Percentiles rank a stretch among this genome's conserved stretches.
Evolutionary conservation across 2,888 invertebrate genomes (phyloP).

Genomic region (Argynnis bischoffii): DNA sequence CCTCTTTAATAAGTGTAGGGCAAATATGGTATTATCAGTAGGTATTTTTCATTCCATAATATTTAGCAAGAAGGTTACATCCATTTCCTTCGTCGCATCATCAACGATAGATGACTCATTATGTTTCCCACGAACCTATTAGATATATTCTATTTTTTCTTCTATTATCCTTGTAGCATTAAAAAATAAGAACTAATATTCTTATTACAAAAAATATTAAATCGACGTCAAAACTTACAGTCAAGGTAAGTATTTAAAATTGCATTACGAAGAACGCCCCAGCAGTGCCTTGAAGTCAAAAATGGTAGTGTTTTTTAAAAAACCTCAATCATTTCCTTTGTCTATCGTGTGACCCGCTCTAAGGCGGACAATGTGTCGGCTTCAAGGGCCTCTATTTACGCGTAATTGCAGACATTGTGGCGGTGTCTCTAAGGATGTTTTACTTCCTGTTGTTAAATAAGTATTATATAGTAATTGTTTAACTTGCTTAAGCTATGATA

Average conservation of each 20-base stretch:
- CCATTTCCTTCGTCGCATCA: conserved; percentile 44
- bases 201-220: background rate
- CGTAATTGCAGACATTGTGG: conserved; percentile 19
- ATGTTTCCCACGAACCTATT: conserved; percentile 53
- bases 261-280: conserved; percentile 39
- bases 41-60: conserved; percentile 23
- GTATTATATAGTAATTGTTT: no score
- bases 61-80: conserved; percentile 33
- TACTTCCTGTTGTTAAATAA: conserved; percentile 21
- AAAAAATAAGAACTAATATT: background rate
- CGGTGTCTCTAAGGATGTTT: background rate
- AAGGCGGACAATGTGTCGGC: conserved; percentile 20
- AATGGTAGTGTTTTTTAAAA: conserved; percentile 45
- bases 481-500: no score
- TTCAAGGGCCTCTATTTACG: conserved; percentile 26
- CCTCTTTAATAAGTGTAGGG: no score
- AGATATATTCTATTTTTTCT: conserved; percentile 34
- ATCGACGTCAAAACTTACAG: background rate
- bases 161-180: background rate
- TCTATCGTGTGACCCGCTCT: conserved; percentile 38
- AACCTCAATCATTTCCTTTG: conserved; percentile 47
- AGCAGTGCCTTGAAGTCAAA: conserved; percentile 46
- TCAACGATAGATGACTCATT: conserved; percentile 54
- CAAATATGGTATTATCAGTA: conserved; percentile 1
- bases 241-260: conserved; percentile 30